These are phyloP conservation scores for Heterohyrax brucei DNA, from an alignment of 2,797 vertebrate genomes.

Conservation along the genomic window DNA sequence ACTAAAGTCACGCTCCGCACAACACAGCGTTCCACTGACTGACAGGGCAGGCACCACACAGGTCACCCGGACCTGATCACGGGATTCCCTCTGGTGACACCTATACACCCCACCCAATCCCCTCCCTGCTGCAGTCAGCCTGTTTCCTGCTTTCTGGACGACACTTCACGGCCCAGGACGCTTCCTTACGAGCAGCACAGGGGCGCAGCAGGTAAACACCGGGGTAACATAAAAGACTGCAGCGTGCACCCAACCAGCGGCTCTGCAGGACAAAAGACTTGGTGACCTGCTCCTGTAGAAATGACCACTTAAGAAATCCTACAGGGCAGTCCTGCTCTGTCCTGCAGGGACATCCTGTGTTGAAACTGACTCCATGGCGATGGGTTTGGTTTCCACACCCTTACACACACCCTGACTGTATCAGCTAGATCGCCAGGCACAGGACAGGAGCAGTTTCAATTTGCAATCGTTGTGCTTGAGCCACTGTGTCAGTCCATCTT, in stretches of 20 bases:
- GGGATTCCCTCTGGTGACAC: fast-evolving
- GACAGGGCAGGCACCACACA: background rate
- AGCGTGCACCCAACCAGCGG: background rate
- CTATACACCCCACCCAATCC: background rate
- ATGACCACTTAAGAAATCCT: no score
- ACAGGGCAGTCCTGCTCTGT: no score
- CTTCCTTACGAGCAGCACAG: no score
- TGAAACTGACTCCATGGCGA: no score
- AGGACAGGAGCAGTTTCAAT: background rate
- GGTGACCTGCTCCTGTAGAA: no score
- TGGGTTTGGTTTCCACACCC: background rate
- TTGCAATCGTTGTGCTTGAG: no score
- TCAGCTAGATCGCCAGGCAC: background rate
- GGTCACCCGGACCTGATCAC: background rate
- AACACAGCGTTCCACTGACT: fast-evolving
- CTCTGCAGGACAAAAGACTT: background rate
- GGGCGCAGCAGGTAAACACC: no score
- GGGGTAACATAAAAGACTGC: no score
- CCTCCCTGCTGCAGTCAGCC: background rate
- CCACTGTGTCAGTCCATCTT: no score
- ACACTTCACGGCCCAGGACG: background rate
- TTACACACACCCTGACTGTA: background rate
- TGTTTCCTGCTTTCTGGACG: fast-evolving
- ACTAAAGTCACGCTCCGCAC: fast-evolving
- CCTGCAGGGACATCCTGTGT: no score